These are phyloP conservation scores for Philereme vetulata DNA, from an alignment of 2,888 invertebrate species.

Conservation along the genomic window DNA sequence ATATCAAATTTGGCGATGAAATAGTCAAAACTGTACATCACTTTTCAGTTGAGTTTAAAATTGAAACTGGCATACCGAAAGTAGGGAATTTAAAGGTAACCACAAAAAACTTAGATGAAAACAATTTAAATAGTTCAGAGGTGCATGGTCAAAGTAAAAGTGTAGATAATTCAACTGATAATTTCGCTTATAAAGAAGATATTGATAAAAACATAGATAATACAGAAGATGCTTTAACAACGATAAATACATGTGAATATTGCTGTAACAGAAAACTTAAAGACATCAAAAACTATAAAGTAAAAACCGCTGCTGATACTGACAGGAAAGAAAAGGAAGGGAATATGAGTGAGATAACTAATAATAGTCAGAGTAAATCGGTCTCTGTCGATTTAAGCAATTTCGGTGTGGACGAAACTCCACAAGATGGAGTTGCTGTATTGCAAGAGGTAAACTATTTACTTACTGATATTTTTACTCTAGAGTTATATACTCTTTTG, in stretches of 20 bases:
- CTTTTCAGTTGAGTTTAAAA: constrained; percentile 65
- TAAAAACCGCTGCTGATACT: constrained; percentile 53
- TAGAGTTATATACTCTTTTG: no score
- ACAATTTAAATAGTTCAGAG: constrained; percentile 9
- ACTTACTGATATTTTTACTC: no score
- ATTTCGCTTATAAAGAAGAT: constrained; percentile 4
- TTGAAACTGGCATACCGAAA: constrained; percentile 11
- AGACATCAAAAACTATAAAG: constrained; percentile 47
- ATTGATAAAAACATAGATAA: constrained; percentile 1
- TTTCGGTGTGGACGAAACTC: constrained; percentile 45
- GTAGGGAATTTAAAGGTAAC: constrained; percentile 7
- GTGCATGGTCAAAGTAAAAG: neutral
- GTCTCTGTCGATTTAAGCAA: constrained; percentile 55
- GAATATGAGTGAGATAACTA: constrained; percentile 40
- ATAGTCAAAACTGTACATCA: constrained; percentile 63
- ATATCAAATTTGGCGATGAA: constrained; percentile 55
- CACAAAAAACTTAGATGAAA: constrained; percentile 1
- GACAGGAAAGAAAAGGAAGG: constrained; percentile 36
- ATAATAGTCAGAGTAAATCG: constrained; percentile 33
- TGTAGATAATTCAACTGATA: constrained; percentile 15
- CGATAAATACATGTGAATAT: constrained; percentile 53
- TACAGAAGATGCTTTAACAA: constrained; percentile 16
- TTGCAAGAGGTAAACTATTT: constrained; percentile 56
- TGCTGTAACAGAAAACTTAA: constrained; percentile 52
- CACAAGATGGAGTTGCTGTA: constrained; percentile 50